Evolutionary conservation across 2,113 vertebrate genomes (phyloP).

Genomic region (Psittacula cyanocephala): DNA sequence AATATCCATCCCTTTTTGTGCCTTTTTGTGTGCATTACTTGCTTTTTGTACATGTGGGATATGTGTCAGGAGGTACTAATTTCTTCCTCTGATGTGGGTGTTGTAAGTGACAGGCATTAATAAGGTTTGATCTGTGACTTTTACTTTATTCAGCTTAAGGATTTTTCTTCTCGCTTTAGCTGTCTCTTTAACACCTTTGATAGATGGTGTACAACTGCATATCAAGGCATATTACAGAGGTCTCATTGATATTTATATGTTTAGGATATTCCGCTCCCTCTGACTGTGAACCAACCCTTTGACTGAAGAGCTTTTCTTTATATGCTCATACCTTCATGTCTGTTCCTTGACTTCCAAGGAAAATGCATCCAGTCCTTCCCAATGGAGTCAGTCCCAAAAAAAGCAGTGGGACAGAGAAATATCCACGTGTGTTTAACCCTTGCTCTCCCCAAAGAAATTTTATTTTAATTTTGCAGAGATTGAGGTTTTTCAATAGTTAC

Average conservation of each 20-base stretch:
- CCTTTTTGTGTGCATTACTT: conserved; percentile 15
- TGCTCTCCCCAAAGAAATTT: neutral
- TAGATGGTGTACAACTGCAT: neutral
- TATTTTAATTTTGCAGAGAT: neutral
- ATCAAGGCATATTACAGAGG: neutral
- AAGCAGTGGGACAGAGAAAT: neutral
- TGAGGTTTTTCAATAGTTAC: neutral
- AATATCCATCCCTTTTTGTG: conserved; percentile 43
- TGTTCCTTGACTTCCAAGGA: neutral
- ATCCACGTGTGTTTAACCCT: neutral
- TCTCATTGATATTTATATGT: conserved; percentile 35
- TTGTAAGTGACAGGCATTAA: conserved; percentile 24
- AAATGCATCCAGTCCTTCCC: neutral
- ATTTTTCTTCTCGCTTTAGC: conserved; percentile 6
- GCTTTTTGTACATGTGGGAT: conserved; percentile 1
- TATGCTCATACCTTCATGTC: neutral
- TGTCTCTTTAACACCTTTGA: conserved; percentile 36
- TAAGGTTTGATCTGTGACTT: conserved; percentile 59
- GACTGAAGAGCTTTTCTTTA: neutral
- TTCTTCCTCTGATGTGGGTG: conserved; percentile 37
- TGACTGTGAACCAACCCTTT: neutral
- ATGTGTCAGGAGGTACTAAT: conserved; percentile 59
- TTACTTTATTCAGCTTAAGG: neutral
- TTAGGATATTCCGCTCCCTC: neutral
- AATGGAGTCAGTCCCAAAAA: neutral